Base-by-base conservation (phyloP, 2,888 invertebrate species). In the Parnassius glacialis region DNA sequence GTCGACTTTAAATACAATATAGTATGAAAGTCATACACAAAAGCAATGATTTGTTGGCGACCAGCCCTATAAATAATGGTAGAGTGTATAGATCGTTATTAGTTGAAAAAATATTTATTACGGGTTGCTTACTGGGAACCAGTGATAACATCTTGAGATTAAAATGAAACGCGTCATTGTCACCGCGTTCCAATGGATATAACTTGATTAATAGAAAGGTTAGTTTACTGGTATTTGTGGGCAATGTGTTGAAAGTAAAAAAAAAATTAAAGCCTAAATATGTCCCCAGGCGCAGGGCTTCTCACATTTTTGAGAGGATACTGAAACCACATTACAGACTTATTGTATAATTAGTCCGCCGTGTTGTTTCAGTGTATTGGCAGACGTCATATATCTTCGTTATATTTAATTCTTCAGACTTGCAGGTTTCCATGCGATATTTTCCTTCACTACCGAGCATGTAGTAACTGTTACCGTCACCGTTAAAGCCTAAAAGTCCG, bases 21-120 rank as follows among this genome's bases (percentile, higher is more conserved):
- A 66, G 67, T 72, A 74, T 70, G 74, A 70, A 53, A 44, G 57
- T 68, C 68, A 65, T 70, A 65, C 68, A 80, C 81, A 84, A 86
- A 79, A 78, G 75, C 76, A 67, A 83, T 88, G 89, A 90, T 88
- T 88, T 89, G 89, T 90, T 83, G 73, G 76, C 71, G 74, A 65
- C 75, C 67, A 66, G 71, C 75, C 74, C 76, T 79, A 83, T 88
- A 86, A 86, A 87, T 85, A 83, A 70, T 47, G 69, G 50, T 65
- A 65, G 68, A 73, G 68, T 74, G 74, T 78, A 71, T 73, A 73
- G 70, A 74, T 71, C 65, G 51, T 51, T 62, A 62, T 67, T 62
- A 68, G 67, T 68, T 73, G 66, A 70, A 80, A 80, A 80, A 83
- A 84, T 80, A 87, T 88, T 86, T 87, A 87, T 86, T 74, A 75